Evolutionary conservation across 35 echinoderm and acorn worm genomes (phyloP), one percentile per base, ranked within the genome.

Genomic region (Ophioderma brevispina): DNA sequence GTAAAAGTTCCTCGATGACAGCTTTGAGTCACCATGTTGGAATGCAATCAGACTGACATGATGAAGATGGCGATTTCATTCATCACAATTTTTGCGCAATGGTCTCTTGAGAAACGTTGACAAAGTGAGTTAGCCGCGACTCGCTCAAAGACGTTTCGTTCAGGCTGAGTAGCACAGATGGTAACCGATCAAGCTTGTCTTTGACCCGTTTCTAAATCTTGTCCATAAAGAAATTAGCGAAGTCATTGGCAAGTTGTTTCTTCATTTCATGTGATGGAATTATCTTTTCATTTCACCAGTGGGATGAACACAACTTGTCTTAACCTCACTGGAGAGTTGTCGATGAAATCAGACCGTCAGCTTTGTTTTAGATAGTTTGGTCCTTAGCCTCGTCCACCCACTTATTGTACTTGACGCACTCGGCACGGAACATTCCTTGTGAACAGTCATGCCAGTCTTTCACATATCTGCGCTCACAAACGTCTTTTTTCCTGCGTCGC

Each of bases 401-500:
- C 46, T 52, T 21, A 8, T 52, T 52, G 21, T 52, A 52, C 46
- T 52, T 52, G 46, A 11, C 46, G 21, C 46, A 52, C 21, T 52
- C 46, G 21, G 46, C 46, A 11, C 21, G 8, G 21, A 52, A 52
- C 46, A 42, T 40, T 83, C 81, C 32, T 83, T 83, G 81, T 52
- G 36, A 40, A 83, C 81, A 83, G 81, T 46, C 25, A 83, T 36
- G 31, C 42, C 42, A n/a, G 81, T 41, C 46, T n/a, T 83, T 83
- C 1, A 19, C 32, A 83, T 30, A 52, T 52, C 46, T 52, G 46
- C 46, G 46, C 46, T 52, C 81, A 83, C 36, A n/a, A n/a, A 41
- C 81, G 81, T 63, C 83, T 23, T 75, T 55, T 42, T 37, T 86
- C 55, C 33, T 86, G 83, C 35, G 56, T 86, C 2, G 83, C 83